These are phyloP conservation scores for Aradus depressus DNA, from an alignment of 2,888 invertebrate genomes.

Conservation along the genomic window DNA sequence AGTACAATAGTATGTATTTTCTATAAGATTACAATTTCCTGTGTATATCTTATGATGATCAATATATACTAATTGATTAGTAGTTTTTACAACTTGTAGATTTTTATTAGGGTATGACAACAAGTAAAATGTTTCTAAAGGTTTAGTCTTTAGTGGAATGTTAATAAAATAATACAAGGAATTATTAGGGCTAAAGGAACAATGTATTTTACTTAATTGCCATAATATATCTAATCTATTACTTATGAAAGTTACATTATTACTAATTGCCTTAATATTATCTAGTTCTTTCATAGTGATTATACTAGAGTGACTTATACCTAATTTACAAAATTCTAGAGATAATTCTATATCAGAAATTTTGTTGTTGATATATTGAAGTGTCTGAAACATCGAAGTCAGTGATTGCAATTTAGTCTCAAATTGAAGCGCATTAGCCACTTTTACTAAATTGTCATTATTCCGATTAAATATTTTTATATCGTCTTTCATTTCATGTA, in stretches of 20 bases:
- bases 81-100: neutral
- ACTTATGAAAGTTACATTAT: neutral
- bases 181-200: neutral
- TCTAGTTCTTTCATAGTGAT: slow-evolving; percentile 1
- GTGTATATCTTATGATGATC: too few species aligned
- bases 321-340: slow-evolving; percentile 4
- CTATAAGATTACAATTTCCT: slow-evolving; percentile 1
- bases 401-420: too few species aligned
- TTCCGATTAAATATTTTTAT: slow-evolving; percentile 6
- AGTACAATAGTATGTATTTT: neutral
- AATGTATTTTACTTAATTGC: neutral
- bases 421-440: too few species aligned
- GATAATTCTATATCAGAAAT: neutral
- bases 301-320: too few species aligned
- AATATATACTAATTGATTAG: too few species aligned
- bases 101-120: slow-evolving; percentile 5
- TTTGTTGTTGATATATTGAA: neutral
- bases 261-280: neutral
- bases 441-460: too few species aligned
- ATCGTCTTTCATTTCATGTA: slow-evolving; percentile 11
- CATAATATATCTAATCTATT: slow-evolving; percentile 3
- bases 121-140: slow-evolving; percentile 6
- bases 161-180: slow-evolving; percentile 7
- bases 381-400: too few species aligned
- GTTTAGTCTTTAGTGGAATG: neutral